Conservation (phyloP, 2,797 vertebrate species). For the Pseudotriccus pelzelni region DNA sequence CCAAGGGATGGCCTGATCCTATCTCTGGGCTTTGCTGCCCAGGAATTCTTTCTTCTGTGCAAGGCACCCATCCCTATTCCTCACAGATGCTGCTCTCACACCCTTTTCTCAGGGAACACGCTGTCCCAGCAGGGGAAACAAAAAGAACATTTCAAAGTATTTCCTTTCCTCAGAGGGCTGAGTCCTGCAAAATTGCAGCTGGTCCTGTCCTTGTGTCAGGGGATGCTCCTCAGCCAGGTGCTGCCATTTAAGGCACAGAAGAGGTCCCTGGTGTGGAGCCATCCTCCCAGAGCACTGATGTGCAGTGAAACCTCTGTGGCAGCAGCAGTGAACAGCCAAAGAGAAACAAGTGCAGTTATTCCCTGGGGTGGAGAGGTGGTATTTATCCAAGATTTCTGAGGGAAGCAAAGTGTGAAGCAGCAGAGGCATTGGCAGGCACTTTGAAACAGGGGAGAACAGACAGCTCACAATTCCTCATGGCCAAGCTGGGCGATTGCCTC, state of each 20-base stretch:
- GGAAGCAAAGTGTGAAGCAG: neutral
- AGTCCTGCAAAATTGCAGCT: neutral
- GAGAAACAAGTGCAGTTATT: neutral
- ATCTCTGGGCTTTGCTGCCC: neutral
- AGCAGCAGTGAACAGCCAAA: neutral
- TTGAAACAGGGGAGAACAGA: neutral
- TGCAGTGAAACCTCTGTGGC: neutral
- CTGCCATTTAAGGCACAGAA: neutral
- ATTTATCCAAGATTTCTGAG: neutral
- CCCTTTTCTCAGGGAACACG: rapidly evolving
- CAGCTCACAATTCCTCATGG: neutral
- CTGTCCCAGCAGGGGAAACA: neutral
- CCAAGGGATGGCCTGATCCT: neutral
- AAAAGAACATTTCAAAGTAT: neutral
- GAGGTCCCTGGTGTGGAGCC: neutral
- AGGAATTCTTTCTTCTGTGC: neutral
- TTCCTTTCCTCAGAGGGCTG: neutral
- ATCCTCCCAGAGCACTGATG: neutral
- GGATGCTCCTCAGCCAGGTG: neutral
- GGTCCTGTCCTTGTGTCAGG: neutral
- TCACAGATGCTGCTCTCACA: neutral
- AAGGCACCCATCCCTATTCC: neutral
- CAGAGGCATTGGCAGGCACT: neutral
- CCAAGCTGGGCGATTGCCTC: neutral
- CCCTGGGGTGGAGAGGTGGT: neutral